Evolutionary conservation across 2,888 invertebrate species (phyloP), one percentile per base, ranked within the genome.

Genomic region (Heliconius cydno): DNA sequence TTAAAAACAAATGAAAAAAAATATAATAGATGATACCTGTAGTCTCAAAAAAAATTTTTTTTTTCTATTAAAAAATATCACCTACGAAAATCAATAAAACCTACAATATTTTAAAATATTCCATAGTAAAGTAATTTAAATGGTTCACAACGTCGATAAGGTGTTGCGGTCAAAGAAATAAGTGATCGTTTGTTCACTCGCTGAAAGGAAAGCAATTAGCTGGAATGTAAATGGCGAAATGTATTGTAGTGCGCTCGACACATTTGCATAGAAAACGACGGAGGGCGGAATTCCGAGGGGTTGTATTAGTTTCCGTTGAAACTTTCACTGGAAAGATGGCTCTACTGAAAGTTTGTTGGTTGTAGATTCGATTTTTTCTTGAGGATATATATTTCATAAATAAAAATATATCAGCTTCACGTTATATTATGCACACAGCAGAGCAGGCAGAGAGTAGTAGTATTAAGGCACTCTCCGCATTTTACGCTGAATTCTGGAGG

Each of bases 201-300:
- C 85, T 86, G 90, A 92, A 92, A 92, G 92, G 92, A 92, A 92
- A 91, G 92, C 93, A 93, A 94, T 94, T 94, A 94, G 91, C 90
- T 89, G 82, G 88, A 92, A 92, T 90, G 90, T 90, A 92, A 93
- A 93, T 92, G 91, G 89, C 88, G 85, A 90, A 91, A 90, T 91
- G 90, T 92, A 92, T 91, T 91, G 91, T 91, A 90, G 90, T 91
- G 89, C 90, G 88, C 86, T 90, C 86, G 87, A 86, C 87, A 87
- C 89, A 93, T 94, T 94, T 91, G 91, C 94, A 94, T 93, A 89
- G 87, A 88, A 90, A 91, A 90, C 90, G 92, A 83, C 86, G 86
- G 86, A 85, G 85, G 85, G 85, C 86, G 89, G 88, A 88, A 87
- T 88, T 87, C 87, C 87, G 87, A 88, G 86, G 87, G 86, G 85